A percentile compares a stretch with the other conserved stretches of the same genome.
phyloP scores from a whole-genome alignment of 2,888 invertebrate species.

The Plutella xylostella region DNA sequence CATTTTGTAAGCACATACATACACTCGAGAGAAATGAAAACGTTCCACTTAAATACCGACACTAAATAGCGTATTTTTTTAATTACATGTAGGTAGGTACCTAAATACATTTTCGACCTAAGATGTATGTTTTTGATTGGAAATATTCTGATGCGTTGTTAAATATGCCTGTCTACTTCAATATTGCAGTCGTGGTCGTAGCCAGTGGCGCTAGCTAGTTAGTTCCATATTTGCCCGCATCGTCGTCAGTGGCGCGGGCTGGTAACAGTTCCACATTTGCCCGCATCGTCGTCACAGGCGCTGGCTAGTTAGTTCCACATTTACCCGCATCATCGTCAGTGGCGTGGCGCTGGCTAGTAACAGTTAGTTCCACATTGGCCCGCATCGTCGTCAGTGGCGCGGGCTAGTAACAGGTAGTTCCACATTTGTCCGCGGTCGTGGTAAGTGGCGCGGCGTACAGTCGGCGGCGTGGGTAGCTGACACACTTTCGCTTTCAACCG shows the following conservation, averaged over 20 bases:
- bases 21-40: too few species aligned
- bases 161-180: too few species aligned
- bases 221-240: background rate
- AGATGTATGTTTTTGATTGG: too few species aligned
- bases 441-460: background rate
- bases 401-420: background rate
- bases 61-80: too few species aligned
- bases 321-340: too few species aligned
- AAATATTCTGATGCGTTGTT: too few species aligned
- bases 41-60: too few species aligned
- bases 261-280: background rate
- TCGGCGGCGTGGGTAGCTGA: conserved; percentile 33
- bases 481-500: conserved; percentile 42
- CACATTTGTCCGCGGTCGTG: background rate
- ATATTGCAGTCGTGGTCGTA: too few species aligned
- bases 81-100: too few species aligned
- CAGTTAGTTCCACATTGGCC: background rate
- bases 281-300: background rate
- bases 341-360: too few species aligned
- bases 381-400: background rate
- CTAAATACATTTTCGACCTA: too few species aligned
- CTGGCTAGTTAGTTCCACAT: background rate
- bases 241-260: background rate
- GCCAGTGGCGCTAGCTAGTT: background rate
- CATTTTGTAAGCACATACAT: too few species aligned